Evolutionary conservation across 2,113 vertebrate genomes (phyloP).

Genomic region (Chlorocebus sabaeus): DNA sequence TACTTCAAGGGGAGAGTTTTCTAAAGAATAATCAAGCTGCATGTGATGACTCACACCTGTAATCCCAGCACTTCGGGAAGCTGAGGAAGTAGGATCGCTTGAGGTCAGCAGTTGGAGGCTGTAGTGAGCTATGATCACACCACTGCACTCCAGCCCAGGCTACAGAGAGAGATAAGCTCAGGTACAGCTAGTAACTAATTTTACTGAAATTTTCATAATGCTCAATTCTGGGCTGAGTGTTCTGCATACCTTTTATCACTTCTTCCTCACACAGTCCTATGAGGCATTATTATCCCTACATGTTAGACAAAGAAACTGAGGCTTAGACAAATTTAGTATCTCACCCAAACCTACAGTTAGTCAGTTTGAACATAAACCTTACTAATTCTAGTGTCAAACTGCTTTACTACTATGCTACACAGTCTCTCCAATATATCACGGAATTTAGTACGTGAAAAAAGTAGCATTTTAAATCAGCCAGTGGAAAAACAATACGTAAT

Average conservation of each 20-base stretch:
- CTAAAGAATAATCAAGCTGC: background rate
- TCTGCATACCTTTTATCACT: background rate
- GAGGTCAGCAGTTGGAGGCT: too few species aligned
- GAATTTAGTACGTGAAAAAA: constrained; percentile 20
- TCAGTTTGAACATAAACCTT: background rate
- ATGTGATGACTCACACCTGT: too few species aligned
- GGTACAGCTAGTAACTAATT: background rate
- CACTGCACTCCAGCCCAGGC: too few species aligned
- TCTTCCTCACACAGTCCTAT: background rate
- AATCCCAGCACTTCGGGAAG: too few species aligned
- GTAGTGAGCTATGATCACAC: too few species aligned
- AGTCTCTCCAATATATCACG: background rate
- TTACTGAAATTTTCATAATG: background rate
- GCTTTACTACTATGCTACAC: background rate
- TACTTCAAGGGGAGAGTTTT: background rate
- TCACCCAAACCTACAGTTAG: background rate
- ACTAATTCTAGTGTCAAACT: background rate
- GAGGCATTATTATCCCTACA: background rate
- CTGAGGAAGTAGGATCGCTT: too few species aligned
- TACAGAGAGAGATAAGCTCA: background rate
- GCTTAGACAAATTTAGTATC: background rate
- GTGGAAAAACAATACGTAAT: background rate
- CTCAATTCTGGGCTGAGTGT: background rate
- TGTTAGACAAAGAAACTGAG: background rate
- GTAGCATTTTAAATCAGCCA: background rate